Base-by-base conservation (phyloP, 2,888 invertebrate species). In the Spilarctia lutea region DNA sequence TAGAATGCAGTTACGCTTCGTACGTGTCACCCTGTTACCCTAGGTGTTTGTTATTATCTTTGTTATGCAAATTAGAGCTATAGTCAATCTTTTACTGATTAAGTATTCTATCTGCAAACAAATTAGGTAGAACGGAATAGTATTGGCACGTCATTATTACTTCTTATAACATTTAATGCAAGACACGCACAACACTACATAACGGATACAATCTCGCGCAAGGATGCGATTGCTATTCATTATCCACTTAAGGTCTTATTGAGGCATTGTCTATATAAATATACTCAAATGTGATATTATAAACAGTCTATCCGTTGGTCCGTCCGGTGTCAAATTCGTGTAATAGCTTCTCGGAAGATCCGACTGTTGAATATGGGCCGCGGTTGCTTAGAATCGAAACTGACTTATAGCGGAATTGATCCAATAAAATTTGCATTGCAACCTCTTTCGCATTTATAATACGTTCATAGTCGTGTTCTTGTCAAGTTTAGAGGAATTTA, bases 321-420 rank as follows among this genome's bases (percentile, higher is more conserved):
- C 83, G 86, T 82, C 75, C 92, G 92, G 93, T 93, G 91, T 92
- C 91, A 79, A 92, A 92, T 92, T 88, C 83, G 79, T 80, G 80
- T 82, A 85, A 91, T 91, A 86, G 88, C 81, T 93, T 91, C 91
- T 81, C 18, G 83, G 92, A 91, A 93, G 72, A 82, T 76, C 77
- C 82, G 83, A 81, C 83, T 81, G 81, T 85, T 83, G 79, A 81
- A 80, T 82, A 63, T 63, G 73, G 79, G 72, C 77, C 81, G 76
- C 74, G 73, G 77, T 74, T 85, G 86, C 75, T 83, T 76, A 79
- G 87, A 82, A 83, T 85, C 74, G 72, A 73, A 83, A 85, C 83
- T 48, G 33, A 39, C 68, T 75, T 78, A 72, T 75, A 80, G 30
- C 39, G n/a, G 69, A 65, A 71, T 65, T 65, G 65, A 65, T 71